Evolutionary conservation across 2,888 invertebrate genomes (phyloP), one percentile per base, ranked within the genome.

Genomic region (Hedychridium roseum): DNA sequence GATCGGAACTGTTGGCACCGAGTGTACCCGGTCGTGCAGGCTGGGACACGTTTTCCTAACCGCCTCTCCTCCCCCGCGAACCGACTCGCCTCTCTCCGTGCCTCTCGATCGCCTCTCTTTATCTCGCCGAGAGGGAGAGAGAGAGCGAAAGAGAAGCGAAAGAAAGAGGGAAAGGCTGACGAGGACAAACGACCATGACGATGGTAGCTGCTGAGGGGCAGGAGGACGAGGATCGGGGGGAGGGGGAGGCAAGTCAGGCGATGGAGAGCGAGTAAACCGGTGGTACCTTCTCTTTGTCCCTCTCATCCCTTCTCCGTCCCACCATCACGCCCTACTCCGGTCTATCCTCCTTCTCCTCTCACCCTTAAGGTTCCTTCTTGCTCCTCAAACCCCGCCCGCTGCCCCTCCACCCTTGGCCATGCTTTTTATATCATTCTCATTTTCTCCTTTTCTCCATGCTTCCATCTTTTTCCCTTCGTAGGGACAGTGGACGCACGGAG

Each of bases 1-100:
- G 75, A 64, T 75, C 61, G 54, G 65, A 72, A 75, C 57, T 75
- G 49, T 59, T 68, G 54, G 57, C 46, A 43, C 36, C 4, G 76
- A 73, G 65, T 78, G 77, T 77, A 77, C 77, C 65, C 54, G 69
- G 61, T 73, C 73, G 70, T 74, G 71, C 73, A 72, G 70, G 71
- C 71, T 70, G 62, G 62, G 74, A 75, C 76, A 74, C 73, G 74
- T 78, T 76, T 76, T 70, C 72, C 71, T 68, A 67, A 65, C 64
- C 58, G 48, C 58, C 51, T 50, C 48, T 45, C 50, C 48, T 36
- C 37, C 44, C 27, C 36, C n/a, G n/a, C n/a, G n/a, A n/a, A n/a
- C n/a, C n/a, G n/a, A n/a, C n/a, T n/a, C n/a, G n/a, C n/a, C n/a
- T n/a, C n/a, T n/a, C n/a, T n/a, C n/a, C n/a, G n/a, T n/a, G n/a